A percentile compares a stretch with the other conserved stretches of the same genome.
These are phyloP conservation scores for Chorisops tibialis DNA, from an alignment of 2,888 invertebrate species.

Conservation along the genomic window DNA sequence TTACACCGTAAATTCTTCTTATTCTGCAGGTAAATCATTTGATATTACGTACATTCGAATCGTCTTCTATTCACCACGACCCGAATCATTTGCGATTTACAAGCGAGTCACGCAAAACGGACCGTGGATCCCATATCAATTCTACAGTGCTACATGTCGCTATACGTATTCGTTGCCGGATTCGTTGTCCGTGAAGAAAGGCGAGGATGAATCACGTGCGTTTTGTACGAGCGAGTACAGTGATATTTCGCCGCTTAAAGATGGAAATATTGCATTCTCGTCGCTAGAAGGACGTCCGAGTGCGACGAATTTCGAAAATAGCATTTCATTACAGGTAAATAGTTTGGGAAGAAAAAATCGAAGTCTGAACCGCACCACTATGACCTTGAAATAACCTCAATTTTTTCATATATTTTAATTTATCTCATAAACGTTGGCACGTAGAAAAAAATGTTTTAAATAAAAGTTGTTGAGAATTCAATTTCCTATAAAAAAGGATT, in stretches of 20 bases:
- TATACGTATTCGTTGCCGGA: constrained; percentile 87
- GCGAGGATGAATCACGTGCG: constrained; percentile 82
- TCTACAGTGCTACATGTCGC: constrained; percentile 88
- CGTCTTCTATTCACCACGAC: constrained; percentile 91
- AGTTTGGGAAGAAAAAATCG: too few relatives aligned
- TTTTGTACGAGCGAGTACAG: constrained; percentile 98
- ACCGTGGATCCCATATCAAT: constrained; percentile 86
- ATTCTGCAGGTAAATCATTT: constrained; percentile 80
- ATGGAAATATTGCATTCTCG: constrained; percentile 92
- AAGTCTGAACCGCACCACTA: too few relatives aligned
- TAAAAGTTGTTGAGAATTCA: too few relatives aligned
- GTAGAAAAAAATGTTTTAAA: too few relatives aligned
- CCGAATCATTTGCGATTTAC: constrained; percentile 95
- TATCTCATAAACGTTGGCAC: too few relatives aligned
- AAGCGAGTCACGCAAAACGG: constrained; percentile 76
- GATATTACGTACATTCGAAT: constrained; percentile 96
- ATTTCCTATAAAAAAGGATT: too few relatives aligned
- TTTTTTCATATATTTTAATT: too few relatives aligned
- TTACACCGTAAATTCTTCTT: not conserved
- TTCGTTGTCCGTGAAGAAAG: constrained; percentile 64
- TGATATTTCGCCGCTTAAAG: constrained; percentile 92
- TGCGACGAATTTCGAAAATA: constrained; percentile 87
- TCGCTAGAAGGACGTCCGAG: constrained; percentile 93
- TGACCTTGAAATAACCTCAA: too few relatives aligned
- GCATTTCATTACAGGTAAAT: constrained; percentile 79